A percentile compares a stretch with the other conserved stretches of the same genome.
Conservation (phyloP, 2,113 vertebrate species). For the Cheilinus undulatus region DNA sequence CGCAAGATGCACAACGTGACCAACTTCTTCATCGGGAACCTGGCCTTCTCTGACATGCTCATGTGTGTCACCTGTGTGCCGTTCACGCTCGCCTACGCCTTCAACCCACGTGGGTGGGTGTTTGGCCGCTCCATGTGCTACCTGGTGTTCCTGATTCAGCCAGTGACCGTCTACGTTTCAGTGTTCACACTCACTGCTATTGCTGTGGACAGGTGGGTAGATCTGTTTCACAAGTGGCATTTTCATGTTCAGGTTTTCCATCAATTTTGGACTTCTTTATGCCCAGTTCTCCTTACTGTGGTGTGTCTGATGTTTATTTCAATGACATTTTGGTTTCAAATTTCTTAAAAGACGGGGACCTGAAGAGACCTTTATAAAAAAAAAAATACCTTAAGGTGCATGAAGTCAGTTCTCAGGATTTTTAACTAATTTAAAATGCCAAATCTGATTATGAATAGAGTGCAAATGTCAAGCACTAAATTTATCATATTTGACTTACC, state of each 20-base stretch:
- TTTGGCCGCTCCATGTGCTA: constrained; percentile 85
- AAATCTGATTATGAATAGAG: not conserved
- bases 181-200: constrained; percentile 86
- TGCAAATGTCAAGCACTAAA: not conserved
- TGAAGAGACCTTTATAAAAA: not conserved
- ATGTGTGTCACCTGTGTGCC: constrained; percentile 87
- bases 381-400: not conserved
- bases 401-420: not conserved
- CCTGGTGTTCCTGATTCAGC: constrained; percentile 86
- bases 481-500: not conserved
- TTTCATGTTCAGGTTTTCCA: not conserved
- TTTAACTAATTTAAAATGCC: not conserved
- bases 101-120: constrained; percentile 85
- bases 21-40: constrained; percentile 90
- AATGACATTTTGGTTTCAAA: not conserved
- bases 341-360: not conserved
- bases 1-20: constrained; percentile 89
- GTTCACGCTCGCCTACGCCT: constrained; percentile 86
- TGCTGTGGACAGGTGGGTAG: constrained; percentile 81
- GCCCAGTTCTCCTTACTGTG: not conserved
- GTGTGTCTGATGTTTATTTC: not conserved
- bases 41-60: constrained; percentile 90
- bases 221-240: not conserved
- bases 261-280: not conserved
- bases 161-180: constrained; percentile 83